Percentiles rank a stretch among this genome's conserved stretches.
phyloP scores from a whole-genome alignment of 2,888 invertebrate genomes.

The Caenorhabditis virilis region DNA sequence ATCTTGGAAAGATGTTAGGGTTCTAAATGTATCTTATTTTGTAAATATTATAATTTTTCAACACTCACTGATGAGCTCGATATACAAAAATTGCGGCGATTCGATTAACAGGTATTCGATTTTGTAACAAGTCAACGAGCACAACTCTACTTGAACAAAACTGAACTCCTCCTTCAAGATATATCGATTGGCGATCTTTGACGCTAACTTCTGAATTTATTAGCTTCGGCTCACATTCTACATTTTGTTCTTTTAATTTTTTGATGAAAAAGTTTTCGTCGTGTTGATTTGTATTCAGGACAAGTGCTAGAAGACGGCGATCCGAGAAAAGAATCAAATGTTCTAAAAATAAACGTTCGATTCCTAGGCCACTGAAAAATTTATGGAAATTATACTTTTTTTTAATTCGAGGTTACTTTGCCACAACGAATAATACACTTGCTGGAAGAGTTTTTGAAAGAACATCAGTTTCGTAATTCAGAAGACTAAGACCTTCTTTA shows the following conservation, averaged over 20 bases:
- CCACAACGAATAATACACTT: conserved; percentile 62
- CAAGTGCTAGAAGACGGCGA: conserved; percentile 70
- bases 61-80: conserved; percentile 77
- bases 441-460: conserved; percentile 62
- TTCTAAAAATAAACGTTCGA: conserved; percentile 65
- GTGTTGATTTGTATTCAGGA: conserved; percentile 70
- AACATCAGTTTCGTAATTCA: conserved; percentile 59
- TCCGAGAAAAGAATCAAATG: conserved; percentile 71
- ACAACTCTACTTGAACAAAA: conserved; percentile 92
- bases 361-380: conserved; percentile 59
- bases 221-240: conserved; percentile 58
- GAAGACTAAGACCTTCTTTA: conserved; percentile 32
- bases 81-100: conserved; percentile 89
- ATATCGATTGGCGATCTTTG: conserved; percentile 73
- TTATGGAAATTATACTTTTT: not conserved
- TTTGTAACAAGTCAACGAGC: conserved; percentile 91
- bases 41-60: not conserved
- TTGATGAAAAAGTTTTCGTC: conserved; percentile 67
- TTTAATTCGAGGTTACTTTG: conserved; percentile 31
- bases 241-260: conserved; percentile 44
- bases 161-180: conserved; percentile 89
- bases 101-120: conserved; percentile 83
- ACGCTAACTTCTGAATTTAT: conserved; percentile 60
- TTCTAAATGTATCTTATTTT: conserved; percentile 37
- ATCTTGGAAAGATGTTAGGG: conserved; percentile 63